A percentile compares a stretch with the other conserved stretches of the same genome.
Evolutionary conservation across 2,797 vertebrate species (phyloP).

Genomic region (Chelonia mydas): DNA sequence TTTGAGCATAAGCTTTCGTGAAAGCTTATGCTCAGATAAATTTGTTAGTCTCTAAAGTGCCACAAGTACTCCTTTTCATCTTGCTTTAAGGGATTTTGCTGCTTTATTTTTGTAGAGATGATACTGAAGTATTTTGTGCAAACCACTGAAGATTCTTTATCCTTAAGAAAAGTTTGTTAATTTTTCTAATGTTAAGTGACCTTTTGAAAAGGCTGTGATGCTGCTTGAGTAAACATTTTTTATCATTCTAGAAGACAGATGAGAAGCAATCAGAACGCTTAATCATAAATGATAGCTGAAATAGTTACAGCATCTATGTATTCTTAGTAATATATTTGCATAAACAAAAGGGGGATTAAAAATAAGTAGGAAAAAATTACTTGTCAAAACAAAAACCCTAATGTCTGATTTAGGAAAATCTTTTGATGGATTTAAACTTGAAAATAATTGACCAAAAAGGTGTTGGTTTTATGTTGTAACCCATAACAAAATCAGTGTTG

Average conservation of each 20-base stretch:
- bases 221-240: neutral
- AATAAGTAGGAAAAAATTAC: no score
- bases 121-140: neutral
- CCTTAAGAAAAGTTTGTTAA: neutral
- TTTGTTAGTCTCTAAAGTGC: no score
- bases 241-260: neutral
- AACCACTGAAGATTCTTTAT: neutral
- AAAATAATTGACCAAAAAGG: slow-evolving; percentile 5
- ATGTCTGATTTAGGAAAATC: neutral
- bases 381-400: neutral
- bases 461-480: neutral
- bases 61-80: neutral
- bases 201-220: neutral
- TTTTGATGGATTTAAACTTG: neutral
- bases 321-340: neutral
- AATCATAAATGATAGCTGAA: neutral
- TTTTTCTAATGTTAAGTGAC: neutral
- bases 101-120: neutral
- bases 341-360: neutral
- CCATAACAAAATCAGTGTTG: slow-evolving; percentile 1
- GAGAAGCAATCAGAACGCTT: neutral
- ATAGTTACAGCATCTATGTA: rapidly evolving
- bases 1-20: no score
- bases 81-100: neutral
- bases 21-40: no score